Conservation (phyloP, 2,888 invertebrate genomes). For the Cephus sareptanus region DNA sequence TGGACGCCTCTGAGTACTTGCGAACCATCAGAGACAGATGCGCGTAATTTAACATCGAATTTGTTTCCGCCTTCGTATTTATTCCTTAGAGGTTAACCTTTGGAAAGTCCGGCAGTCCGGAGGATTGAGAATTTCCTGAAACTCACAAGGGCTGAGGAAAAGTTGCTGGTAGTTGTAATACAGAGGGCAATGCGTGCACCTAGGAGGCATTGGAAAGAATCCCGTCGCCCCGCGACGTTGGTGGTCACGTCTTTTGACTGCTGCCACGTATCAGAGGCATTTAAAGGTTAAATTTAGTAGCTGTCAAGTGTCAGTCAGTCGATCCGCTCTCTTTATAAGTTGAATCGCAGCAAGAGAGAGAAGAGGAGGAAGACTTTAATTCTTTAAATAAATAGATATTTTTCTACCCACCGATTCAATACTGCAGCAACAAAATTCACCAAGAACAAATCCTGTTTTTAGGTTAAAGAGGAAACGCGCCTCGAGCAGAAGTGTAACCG, state of each 20-base stretch:
- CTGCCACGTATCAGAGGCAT: conserved; percentile 18
- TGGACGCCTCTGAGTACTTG: conserved; percentile 5
- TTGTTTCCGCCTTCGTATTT: conserved; percentile 14
- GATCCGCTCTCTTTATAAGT: neutral
- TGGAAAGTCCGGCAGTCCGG: neutral
- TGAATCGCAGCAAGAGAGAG: neutral
- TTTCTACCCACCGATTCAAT: neutral
- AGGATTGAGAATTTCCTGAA: neutral
- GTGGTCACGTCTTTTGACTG: conserved; percentile 4
- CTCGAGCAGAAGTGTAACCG: neutral
- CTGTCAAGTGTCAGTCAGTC: conserved; percentile 3
- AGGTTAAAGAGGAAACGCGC: neutral
- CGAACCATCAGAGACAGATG: conserved; percentile 13
- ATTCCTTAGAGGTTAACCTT: neutral
- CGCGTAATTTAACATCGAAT: conserved; percentile 24
- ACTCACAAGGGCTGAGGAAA: neutral
- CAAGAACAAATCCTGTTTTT: neutral
- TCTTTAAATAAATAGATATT: neutral
- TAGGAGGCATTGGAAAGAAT: neutral
- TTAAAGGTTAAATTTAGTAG: conserved; percentile 41
- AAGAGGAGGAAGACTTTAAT: neutral
- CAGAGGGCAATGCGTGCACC: neutral
- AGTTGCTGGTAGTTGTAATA: neutral
- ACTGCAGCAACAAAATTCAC: neutral
- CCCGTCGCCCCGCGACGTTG: neutral